Base-by-base conservation (phyloP, 1,140 invertebrate genomes). In the Pteromalus puparum region DNA sequence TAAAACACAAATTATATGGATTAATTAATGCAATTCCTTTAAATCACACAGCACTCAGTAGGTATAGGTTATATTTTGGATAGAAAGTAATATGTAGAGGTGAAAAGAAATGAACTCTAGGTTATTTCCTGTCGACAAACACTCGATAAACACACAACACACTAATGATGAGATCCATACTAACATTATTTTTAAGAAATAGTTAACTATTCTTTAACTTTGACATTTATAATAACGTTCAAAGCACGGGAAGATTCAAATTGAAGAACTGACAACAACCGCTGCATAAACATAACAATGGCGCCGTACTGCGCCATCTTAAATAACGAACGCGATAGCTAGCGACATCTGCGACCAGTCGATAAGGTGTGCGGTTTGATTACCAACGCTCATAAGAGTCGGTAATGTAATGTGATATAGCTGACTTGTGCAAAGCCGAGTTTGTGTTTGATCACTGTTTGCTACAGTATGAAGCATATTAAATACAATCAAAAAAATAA, bases 161-260 rank as follows among this genome's bases (percentile, higher is more conserved):
- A 21, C 21, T n/a, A 18, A 6, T 61, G 6, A 61, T n/a, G 6
- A 72, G 18, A 76, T 76, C 26, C 24, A 21, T n/a, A 77, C 53
- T 78, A 67, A 65, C 76, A 78, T 78, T 34, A 9, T 61, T 34
- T 15, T 5, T 21, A 65, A 67, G 0, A 61, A 13, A 21, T 15
- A 34, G 30, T 67, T 65, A 30, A 34, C 65, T 34, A 7, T 78
- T 21, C 74, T 74, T 28, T 81, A 1, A 1, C 24, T 70, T n/a
- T 67, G 46, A 80, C 48, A 74, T 79, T 79, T 80, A 42, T 53
- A 5, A 34, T 34, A 84, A 78, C 46, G 77, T 9, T 42, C 12
- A 24, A 24, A n/a, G 9, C 30, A 74, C 24, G 46, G 12, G 0
- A 34, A 73, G 73, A 80, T 84, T 84, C 77, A 84, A 84, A 84